phyloP scores from a whole-genome alignment of 1,140 invertebrate species.

The Hyles euphorbiae region DNA sequence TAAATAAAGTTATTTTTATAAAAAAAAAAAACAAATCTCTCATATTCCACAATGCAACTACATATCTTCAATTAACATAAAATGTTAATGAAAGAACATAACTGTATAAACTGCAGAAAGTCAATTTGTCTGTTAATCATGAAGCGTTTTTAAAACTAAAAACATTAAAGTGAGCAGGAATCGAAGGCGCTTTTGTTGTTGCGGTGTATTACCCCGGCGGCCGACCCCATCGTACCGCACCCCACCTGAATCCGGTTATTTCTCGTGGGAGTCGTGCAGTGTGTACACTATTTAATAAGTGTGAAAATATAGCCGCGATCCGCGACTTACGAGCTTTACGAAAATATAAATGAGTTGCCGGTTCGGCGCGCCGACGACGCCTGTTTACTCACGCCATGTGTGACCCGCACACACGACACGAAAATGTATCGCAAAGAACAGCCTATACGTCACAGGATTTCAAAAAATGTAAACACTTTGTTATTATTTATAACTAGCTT shows the following conservation, averaged over 20 bases:
- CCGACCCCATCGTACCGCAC: slow-evolving; percentile 30
- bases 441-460: too few species aligned
- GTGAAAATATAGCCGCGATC: slow-evolving; percentile 29
- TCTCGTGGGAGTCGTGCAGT: slow-evolving; percentile 60
- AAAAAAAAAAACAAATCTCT: too few species aligned
- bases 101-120: too few species aligned
- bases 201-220: slow-evolving; percentile 27
- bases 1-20: too few species aligned
- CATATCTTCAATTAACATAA: too few species aligned
- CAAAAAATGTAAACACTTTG: too few species aligned
- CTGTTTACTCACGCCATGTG: slow-evolving; percentile 1
- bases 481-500: too few species aligned
- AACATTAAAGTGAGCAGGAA: slow-evolving; percentile 13
- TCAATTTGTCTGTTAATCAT: too few species aligned
- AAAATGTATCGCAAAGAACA: too few species aligned
- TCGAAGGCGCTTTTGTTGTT: slow-evolving; percentile 14
- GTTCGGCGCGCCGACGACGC: neutral
- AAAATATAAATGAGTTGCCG: neutral
- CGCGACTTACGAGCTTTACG: neutral
- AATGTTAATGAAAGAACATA: too few species aligned
- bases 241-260: slow-evolving; percentile 46
- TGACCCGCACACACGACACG: neutral
- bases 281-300: slow-evolving; percentile 45
- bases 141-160: too few species aligned
- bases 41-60: too few species aligned